Evolutionary conservation across 2,797 vertebrate genomes (phyloP), one percentile per base, ranked within the genome.

Genomic region (Sebastes vulpes): DNA sequence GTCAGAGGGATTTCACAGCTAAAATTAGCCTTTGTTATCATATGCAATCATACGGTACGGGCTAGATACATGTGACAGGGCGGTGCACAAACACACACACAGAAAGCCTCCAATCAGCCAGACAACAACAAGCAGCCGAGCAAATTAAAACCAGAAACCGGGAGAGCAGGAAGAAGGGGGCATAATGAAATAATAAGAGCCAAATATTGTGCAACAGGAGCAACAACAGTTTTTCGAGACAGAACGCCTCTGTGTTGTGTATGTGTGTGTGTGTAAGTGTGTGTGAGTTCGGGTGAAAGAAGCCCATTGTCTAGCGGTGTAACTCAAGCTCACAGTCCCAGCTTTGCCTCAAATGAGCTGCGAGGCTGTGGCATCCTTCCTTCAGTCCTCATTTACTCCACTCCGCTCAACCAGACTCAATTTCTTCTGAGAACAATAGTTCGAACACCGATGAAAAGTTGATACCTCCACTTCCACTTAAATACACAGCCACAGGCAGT

Each of bases 201-300:
- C 84, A 93, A 92, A 93, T 84, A 95, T 92, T 95, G 89, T 89
- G 90, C 86, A 87, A 93, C 84, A 75, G 76, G 79, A 84, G 73
- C 83, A 87, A 91, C 87, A 93, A 92, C 89, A 83, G 84, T 79
- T 83, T 57, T 76, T 66, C 2, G 26, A 84, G 77, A 91, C 64
- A 90, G 68, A 84, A 82, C 9, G 65, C 26, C 66, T 88, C 46
- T 89, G 85, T 91, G 70, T 81, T 75, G 54, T 64, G 46, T 68
- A 58, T 71, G 74, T 61, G 53, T 57, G 65, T 65, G 38, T 74
- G 69, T 54, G 82, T 59, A 10, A 38, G 65, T 79, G 77, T 31
- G 66, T 21, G 72, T 48, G 69, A 29, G 58, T 48, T 20, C 42
- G 85, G 52, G 83, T 93, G 89, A 94, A 94, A 92, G 91, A 85